Evolutionary conservation across 2,113 vertebrate species (phyloP).

Genomic region (Lipotes vexillifer): DNA sequence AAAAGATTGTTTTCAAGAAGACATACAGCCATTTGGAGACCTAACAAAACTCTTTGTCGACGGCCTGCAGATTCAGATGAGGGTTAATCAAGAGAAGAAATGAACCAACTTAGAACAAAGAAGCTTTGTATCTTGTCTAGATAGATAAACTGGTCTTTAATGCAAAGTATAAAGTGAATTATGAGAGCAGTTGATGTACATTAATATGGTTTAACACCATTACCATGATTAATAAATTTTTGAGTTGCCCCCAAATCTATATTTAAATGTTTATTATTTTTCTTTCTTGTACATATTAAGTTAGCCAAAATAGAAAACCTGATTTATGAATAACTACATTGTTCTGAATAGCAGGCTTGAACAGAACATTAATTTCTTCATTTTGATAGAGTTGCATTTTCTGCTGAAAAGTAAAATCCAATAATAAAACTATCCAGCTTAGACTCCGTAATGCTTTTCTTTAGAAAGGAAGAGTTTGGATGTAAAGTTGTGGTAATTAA

Average conservation of each 20-base stretch:
- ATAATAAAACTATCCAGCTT: background rate
- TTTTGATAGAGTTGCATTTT: conserved; percentile 13
- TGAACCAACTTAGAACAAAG: background rate
- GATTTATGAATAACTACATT: background rate
- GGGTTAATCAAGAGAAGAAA: conserved; percentile 5
- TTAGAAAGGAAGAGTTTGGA: conserved; percentile 5
- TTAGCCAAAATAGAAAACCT: background rate
- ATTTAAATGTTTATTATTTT: background rate
- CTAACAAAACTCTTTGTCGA: background rate
- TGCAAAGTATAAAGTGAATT: background rate
- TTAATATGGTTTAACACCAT: conserved; percentile 1
- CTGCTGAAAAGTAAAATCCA: conserved; percentile 24
- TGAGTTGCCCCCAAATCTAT: background rate
- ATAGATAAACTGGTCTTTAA: conserved; percentile 15
- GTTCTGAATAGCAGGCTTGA: background rate
- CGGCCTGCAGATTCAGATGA: background rate
- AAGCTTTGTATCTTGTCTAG: conserved; percentile 5
- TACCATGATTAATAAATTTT: background rate
- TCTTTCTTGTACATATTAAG: background rate
- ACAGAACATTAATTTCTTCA: background rate
- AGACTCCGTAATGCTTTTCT: background rate
- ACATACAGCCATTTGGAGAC: background rate
- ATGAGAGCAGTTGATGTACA: background rate
- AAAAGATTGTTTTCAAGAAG: background rate
- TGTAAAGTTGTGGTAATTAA: conserved; percentile 9